Evolutionary conservation across 2,888 invertebrate genomes (phyloP), one percentile per base, ranked within the genome.

Genomic region (Gnatocerus cornutus): DNA sequence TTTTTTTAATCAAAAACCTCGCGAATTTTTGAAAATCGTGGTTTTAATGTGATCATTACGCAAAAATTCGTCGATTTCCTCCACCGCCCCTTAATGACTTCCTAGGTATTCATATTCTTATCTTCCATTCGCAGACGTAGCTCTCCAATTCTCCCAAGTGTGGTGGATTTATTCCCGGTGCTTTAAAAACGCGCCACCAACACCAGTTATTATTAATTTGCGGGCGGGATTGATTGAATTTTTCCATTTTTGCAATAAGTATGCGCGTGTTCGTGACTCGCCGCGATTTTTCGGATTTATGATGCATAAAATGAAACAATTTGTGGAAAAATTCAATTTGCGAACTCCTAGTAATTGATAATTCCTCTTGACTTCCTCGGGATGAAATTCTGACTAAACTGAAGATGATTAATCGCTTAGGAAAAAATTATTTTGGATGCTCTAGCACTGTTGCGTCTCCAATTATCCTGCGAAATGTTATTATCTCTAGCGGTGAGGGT

Each of bases 81-180:
- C 7, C n/a, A n/a, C 7, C 33, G 7, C 33, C 33, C 37, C 6
- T 12, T 59, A 59, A 46, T 59, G 33, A 46, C 46, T 61, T 12
- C 13, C 45, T 46, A 33, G 16, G 30, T 61, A 53, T 86, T 86
- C 43, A 6, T 48, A 33, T 86, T 86, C 80, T 85, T 87, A 46
- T 27, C 14, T 10, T 85, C 33, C 37, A 33, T 13, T 33, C 37
- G 33, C 53, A 53, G 53, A 3, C 53, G 1, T 5, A n/a, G 10
- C 16, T 50, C n/a, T 12, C 30, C 33, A 27, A 33, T 53, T 53
- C 37, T 16, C 33, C 33, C 12, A 10, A 7, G 10, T 10, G 30
- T n/a, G 30, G 30, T 12, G 7, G 9, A 5, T 16, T 6, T 6
- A 53, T 53, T 53, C 10, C 9, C 5, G 50, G 29, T 29, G 12